These are phyloP conservation scores for Hexactinellida sp. DNA, from an alignment of 37 sponge, comb jelly and placozoan genomes.

Conservation along the genomic window DNA sequence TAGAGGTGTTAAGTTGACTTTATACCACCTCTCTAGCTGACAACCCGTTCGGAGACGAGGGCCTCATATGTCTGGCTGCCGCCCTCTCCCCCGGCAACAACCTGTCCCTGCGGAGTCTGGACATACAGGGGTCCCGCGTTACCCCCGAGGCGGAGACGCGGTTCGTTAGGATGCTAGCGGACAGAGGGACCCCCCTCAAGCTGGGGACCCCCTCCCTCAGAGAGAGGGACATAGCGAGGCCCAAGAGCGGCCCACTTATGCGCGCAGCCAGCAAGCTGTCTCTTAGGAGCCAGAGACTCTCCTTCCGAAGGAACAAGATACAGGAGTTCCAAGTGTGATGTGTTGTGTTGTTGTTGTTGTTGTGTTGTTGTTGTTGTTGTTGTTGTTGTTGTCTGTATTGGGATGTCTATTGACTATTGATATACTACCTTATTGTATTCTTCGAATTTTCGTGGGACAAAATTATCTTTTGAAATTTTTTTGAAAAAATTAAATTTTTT, in stretches of 20 bases:
- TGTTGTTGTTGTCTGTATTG: too few relatives aligned
- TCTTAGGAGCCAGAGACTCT: not conserved
- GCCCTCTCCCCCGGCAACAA: slow-evolving; percentile 41
- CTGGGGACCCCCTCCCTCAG: not conserved
- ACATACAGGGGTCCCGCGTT: slow-evolving; percentile 40
- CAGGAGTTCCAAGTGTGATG: not conserved
- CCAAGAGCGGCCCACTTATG: not conserved
- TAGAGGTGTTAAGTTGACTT: not conserved
- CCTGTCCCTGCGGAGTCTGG: slow-evolving; percentile 36
- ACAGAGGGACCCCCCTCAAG: not conserved
- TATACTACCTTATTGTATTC: too few relatives aligned
- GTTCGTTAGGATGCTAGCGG: not conserved
- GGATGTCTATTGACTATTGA: too few relatives aligned
- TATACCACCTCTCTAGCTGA: slow-evolving; percentile 31
- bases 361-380: too few relatives aligned
- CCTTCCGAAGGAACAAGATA: not conserved
- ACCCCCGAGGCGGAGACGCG: slow-evolving; percentile 17
- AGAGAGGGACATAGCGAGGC: not conserved
- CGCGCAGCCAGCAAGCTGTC: not conserved
- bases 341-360: not conserved
- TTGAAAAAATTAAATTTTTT: too few relatives aligned
- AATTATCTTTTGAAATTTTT: too few relatives aligned
- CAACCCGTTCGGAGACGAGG: slow-evolving; percentile 81
- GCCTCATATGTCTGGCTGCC: slow-evolving; percentile 32
- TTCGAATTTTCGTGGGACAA: too few relatives aligned